A percentile compares a stretch with the other conserved stretches of the same genome.
Evolutionary conservation across 2,113 vertebrate species (phyloP).

Genomic region (Chlamydotis undulata): DNA sequence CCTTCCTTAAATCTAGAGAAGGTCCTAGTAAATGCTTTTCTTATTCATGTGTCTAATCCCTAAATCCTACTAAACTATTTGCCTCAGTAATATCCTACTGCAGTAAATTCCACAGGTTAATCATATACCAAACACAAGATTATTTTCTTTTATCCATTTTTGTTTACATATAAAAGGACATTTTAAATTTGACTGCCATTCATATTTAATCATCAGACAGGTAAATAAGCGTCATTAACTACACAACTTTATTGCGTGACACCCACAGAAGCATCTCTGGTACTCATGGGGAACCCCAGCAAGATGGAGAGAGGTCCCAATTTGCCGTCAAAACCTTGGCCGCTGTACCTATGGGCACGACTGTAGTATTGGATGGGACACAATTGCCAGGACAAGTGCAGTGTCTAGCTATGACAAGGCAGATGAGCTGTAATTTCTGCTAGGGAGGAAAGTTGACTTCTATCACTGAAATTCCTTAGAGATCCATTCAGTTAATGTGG

Average conservation of each 20-base stretch:
- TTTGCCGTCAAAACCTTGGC: not conserved
- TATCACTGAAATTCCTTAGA: conserved; percentile 15
- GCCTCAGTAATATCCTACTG: conserved; percentile 53
- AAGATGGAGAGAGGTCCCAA: not conserved
- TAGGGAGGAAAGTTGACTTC: not conserved
- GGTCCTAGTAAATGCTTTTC: conserved; percentile 16
- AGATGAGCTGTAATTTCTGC: not conserved
- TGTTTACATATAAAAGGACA: not conserved
- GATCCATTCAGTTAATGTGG: conserved; percentile 53
- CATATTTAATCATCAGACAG: not conserved
- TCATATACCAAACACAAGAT: conserved; percentile 62
- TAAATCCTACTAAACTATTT: conserved; percentile 66
- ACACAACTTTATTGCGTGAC: not conserved
- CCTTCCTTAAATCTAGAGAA: conserved; percentile 17
- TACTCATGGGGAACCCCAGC: not conserved
- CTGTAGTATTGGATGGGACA: not conserved
- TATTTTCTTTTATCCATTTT: conserved; percentile 56
- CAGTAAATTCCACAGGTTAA: conserved; percentile 75
- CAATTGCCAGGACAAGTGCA: not conserved
- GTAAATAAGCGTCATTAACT: not conserved
- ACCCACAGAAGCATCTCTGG: not conserved
- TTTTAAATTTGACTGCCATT: not conserved
- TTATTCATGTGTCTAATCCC: conserved; percentile 60
- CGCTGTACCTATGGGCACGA: not conserved
- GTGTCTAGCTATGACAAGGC: not conserved